phyloP scores from a whole-genome alignment of 2,888 invertebrate species.

The Rhagonycha fulva region DNA sequence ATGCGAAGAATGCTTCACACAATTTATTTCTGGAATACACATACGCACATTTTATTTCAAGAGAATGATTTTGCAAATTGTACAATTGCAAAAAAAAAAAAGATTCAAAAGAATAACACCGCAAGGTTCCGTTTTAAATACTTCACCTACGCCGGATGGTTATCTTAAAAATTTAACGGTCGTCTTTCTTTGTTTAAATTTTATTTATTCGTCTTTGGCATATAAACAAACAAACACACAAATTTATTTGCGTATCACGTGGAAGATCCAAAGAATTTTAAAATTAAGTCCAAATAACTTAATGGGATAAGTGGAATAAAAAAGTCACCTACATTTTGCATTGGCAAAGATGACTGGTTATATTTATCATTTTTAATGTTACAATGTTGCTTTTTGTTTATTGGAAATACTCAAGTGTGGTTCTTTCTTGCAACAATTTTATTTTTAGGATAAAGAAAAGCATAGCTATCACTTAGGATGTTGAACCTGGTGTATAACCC shows the following conservation, averaged over 20 bases:
- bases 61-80: neutral
- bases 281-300: neutral
- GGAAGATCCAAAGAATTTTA: too few species aligned
- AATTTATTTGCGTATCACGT: too few species aligned
- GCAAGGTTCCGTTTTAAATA: neutral
- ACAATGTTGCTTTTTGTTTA: neutral
- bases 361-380: neutral
- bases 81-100: neutral
- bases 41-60: neutral
- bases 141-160: too few species aligned
- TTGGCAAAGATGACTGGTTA: neutral
- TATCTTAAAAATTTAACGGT: too few species aligned
- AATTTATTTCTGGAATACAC: neutral
- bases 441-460: conserved; percentile 32
- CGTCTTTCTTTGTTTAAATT: neutral
- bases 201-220: neutral
- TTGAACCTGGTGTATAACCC: conserved; percentile 42
- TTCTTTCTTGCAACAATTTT: conserved; percentile 15
- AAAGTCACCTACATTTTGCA: neutral
- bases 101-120: too few species aligned
- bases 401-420: neutral
- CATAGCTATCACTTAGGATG: conserved; percentile 36
- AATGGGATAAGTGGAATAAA: neutral
- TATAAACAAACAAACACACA: neutral
- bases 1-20: neutral